Base-by-base conservation (phyloP, 1,140 invertebrate species). In the Aphelenchoides avenae region DNA sequence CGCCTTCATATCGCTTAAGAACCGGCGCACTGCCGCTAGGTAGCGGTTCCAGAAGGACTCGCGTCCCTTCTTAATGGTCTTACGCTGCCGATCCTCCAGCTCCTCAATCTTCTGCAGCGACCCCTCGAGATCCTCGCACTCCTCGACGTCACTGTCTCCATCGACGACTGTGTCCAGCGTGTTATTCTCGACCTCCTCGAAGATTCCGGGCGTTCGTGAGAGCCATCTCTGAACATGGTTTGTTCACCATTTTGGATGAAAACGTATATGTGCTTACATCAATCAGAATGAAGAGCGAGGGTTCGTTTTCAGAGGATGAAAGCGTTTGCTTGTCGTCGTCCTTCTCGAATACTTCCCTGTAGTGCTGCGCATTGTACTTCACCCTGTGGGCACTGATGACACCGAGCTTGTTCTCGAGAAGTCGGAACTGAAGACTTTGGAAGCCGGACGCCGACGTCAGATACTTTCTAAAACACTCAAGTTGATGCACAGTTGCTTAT, bases 391-490 rank as follows among this genome's bases (percentile, higher is more conserved):
- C 84, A 72, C 87, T 85, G 67, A 86, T 86, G 0, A 98, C 82
- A 15, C 94, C 94, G 20, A 99, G 78, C 81, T 96, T 98, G 73
- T 97, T 97, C 81, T 98, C 93, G 15, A 98, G 78, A 1, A 97
- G 79, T 4, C 93, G 84, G 79, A 98, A 98, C 77, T 98, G 94
- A 20, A 94, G 78, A 65, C 91, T 95, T 72, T 98, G 94, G 76
- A 98, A 98, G 1, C 94, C 94, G 0, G 92, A 97, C 0, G 93
- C 91, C 0, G 93, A 87, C 1, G 87, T 86, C 3, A 98, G 79
- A 75, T 90, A 91, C 55, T 87, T 84, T 55, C 82, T 82, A 53
- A 27, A 73, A 68, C 41, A 44, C 47, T 20, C 37, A 52, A 22
- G 22, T 56, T 15, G 18, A 41, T 42, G 42, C 31, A 43, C 30